phyloP scores from a whole-genome alignment of 2,888 invertebrate genomes.

The Drosophila subquinaria region DNA sequence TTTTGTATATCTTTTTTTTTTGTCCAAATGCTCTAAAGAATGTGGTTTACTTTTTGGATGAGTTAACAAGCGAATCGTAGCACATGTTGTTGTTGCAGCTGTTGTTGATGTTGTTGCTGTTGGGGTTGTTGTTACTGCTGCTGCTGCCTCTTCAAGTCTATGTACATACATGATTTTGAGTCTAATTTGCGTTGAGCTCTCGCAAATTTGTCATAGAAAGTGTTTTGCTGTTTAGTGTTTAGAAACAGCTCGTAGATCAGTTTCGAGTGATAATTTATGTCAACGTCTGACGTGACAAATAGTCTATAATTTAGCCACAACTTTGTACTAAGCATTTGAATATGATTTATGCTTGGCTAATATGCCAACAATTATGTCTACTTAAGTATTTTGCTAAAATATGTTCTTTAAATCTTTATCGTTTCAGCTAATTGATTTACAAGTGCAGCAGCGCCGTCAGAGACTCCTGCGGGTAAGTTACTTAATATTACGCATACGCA shows the following conservation, averaged over 20 bases:
- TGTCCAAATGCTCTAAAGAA: conserved; percentile 75
- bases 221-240: conserved; percentile 36
- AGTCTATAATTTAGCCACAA: conserved; percentile 47
- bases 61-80: conserved; percentile 77
- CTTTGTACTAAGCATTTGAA: conserved; percentile 12
- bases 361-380: conserved; percentile 22
- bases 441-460: conserved; percentile 14
- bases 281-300: conserved; percentile 64
- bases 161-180: conserved; percentile 60
- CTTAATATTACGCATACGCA: conserved; percentile 14
- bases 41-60: conserved; percentile 82
- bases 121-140: conserved; percentile 19
- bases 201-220: conserved; percentile 78
- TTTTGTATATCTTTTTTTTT: conserved; percentile 46
- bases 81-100: conserved; percentile 51
- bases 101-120: conserved; percentile 13
- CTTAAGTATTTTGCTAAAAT: conserved; percentile 12
- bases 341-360: conserved; percentile 34
- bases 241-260: conserved; percentile 69
- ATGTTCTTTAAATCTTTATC: conserved; percentile 16
- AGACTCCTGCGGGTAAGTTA: conserved; percentile 24
- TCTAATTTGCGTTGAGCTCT: conserved; percentile 53
- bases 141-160: conserved; percentile 41
- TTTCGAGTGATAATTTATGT: conserved; percentile 68
- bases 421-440: conserved; percentile 40